Percentiles rank a stretch among this genome's conserved stretches.
phyloP scores from a whole-genome alignment of 2,113 vertebrate species.

The Etia nguti region DNA sequence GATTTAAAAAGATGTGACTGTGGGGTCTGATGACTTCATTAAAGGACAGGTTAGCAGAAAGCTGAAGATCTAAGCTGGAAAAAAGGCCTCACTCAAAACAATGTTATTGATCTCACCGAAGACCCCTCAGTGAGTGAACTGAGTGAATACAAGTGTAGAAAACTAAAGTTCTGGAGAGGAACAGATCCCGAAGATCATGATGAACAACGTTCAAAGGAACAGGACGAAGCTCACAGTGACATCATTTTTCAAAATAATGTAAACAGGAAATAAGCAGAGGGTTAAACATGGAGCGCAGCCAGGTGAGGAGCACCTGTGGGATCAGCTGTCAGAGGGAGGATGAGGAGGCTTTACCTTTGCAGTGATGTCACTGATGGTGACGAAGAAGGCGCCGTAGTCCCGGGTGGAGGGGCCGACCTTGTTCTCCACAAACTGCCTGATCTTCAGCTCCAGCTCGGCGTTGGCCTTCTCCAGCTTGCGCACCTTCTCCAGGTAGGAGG shows the following conservation, averaged over 20 bases:
- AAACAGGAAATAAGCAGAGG: neutral
- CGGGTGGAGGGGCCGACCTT: neutral
- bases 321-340: neutral
- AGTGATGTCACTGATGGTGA: conserved; percentile 57
- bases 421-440: conserved; percentile 61
- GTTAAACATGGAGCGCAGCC: neutral
- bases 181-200: neutral
- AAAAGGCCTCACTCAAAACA: neutral
- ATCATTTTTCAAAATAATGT: accelerated
- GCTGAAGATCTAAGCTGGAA: neutral
- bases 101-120: neutral
- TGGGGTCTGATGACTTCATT: neutral
- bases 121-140: neutral
- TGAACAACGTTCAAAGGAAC: neutral
- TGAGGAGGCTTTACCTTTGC: conserved; percentile 36
- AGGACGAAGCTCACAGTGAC: neutral
- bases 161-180: neutral
- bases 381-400: conserved; percentile 40
- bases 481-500: conserved; percentile 71
- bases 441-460: conserved; percentile 71
- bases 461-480: conserved; percentile 68
- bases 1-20: neutral
- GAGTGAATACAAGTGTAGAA: neutral
- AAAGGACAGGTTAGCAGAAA: neutral
- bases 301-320: conserved; percentile 26